Evolutionary conservation across 1,140 invertebrate genomes (phyloP).

Genomic region (Eupeodes corollae): DNA sequence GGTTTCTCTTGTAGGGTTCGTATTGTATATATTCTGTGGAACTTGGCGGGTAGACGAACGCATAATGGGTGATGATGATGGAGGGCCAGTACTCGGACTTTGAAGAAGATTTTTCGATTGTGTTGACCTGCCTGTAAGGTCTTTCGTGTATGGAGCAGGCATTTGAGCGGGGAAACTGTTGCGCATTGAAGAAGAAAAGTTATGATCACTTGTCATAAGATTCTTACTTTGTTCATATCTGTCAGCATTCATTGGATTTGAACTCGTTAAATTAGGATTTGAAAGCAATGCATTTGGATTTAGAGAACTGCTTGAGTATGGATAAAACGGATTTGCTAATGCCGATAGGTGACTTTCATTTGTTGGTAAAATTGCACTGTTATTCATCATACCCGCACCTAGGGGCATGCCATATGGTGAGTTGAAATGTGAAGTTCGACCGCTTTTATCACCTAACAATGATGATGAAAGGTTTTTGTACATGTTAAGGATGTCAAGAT

Average conservation of each 20-base stretch:
- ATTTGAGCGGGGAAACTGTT: not conserved
- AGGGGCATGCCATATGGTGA: too few species aligned
- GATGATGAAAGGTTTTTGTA: too few species aligned
- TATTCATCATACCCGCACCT: too few species aligned
- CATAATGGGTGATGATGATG: not conserved
- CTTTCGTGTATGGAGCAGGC: too few species aligned
- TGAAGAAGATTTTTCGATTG: not conserved
- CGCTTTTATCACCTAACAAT: too few species aligned
- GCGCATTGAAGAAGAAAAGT: not conserved
- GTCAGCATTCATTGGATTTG: not conserved
- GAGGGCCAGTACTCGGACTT: not conserved
- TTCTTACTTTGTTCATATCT: not conserved
- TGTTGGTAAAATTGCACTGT: not conserved
- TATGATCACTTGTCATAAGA: not conserved
- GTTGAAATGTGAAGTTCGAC: too few species aligned
- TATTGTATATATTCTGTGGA: not conserved
- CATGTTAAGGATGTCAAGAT: too few species aligned
- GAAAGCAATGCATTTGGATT: not conserved
- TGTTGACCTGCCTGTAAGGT: not conserved
- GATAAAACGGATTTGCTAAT: not conserved
- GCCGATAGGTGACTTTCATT: constrained; percentile 2
- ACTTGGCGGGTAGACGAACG: not conserved
- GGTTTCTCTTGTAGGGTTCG: too few species aligned
- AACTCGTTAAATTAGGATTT: not conserved
- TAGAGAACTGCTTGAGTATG: not conserved